Percentiles rank a stretch among this genome's conserved stretches.
These are phyloP conservation scores for Caenorhabditis sulstoni DNA, from an alignment of 2,888 invertebrate species.

Conservation along the genomic window DNA sequence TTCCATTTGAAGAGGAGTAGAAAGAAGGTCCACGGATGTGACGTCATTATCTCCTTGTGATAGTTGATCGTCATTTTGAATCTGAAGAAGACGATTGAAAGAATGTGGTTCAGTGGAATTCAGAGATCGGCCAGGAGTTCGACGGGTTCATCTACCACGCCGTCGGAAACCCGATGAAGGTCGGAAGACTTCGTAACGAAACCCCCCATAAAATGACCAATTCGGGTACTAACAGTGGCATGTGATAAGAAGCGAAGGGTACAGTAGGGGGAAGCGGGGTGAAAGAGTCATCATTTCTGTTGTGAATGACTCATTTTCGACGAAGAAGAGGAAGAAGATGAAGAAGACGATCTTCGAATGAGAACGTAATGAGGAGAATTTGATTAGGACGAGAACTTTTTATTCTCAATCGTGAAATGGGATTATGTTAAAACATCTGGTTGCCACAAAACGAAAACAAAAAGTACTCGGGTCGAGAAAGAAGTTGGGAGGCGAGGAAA, in stretches of 20 bases:
- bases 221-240: conserved; percentile 25
- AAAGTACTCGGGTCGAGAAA: conserved; percentile 8
- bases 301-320: conserved; percentile 39
- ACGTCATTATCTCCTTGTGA: conserved; percentile 63
- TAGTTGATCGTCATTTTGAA: conserved; percentile 69
- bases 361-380: conserved; percentile 3
- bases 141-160: conserved; percentile 45
- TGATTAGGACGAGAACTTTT: conserved; percentile 37
- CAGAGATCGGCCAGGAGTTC: conserved; percentile 48
- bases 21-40: conserved; percentile 69
- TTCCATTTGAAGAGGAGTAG: conserved; percentile 68
- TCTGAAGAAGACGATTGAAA: neutral
- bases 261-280: conserved; percentile 10
- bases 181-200: conserved; percentile 8
- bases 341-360: conserved; percentile 20
- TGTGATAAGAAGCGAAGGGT: conserved; percentile 28
- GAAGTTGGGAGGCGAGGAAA: neutral
- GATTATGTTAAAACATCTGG: conserved; percentile 29
- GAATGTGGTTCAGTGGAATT: conserved; percentile 6
- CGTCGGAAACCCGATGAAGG: conserved; percentile 4
- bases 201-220: conserved; percentile 41
- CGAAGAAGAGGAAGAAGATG: conserved; percentile 8
- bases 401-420: conserved; percentile 25
- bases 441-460: conserved; percentile 22
- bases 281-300: conserved; percentile 21